Base-by-base conservation (phyloP, 2,888 invertebrate genomes). In the Plagodis dolabraria region DNA sequence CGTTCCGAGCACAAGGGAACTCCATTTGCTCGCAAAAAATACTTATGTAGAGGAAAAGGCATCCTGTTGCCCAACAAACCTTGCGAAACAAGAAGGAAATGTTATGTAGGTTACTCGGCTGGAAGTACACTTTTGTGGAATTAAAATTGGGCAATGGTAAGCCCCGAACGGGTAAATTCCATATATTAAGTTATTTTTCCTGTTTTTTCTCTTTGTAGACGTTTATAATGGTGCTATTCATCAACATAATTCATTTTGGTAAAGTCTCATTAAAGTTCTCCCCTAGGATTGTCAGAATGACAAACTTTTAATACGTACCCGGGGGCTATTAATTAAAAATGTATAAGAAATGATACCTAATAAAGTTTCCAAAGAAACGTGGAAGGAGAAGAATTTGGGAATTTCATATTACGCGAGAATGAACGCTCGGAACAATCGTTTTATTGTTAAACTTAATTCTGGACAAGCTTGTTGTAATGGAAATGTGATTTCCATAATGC, bases 11-110 rank as follows among this genome's bases (percentile, higher is more conserved):
- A 87, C 87, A 85, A 86, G 84, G 75, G 83, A 87, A 88, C 82
- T 87, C 88, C 83, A 88, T 89, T 89, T 89, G 71, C 74, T 71
- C 72, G 76, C 85, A 89, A 89, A 89, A 87, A 88, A 85, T 78
- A 76, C 79, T 74, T 71, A 76, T 73, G 64, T 72, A 76, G 80
- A 79, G 80, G 78, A 82, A 77, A 75, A 70, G 68, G 72, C 68
- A 68, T 69, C 70, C 69, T 71, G 69, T 62, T 71, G 62, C 66
- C 70, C 60, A 72, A 69, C 68, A 70, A 63, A 47, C 59, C 50
- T 51, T 63, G 50, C 50, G 52, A 56, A 56, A 56, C 58, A 38
- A 53, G 58, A 43, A 56, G 55, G 57, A 49, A 54, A 57, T 44
- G 47, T 54, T 54, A 54, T 54, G 54, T 48, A 54, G 53, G 45